Percentiles rank a stretch among this genome's conserved stretches.
Evolutionary conservation across 2,888 invertebrate species (phyloP).

Genomic region (Drosophila fungiperda): DNA sequence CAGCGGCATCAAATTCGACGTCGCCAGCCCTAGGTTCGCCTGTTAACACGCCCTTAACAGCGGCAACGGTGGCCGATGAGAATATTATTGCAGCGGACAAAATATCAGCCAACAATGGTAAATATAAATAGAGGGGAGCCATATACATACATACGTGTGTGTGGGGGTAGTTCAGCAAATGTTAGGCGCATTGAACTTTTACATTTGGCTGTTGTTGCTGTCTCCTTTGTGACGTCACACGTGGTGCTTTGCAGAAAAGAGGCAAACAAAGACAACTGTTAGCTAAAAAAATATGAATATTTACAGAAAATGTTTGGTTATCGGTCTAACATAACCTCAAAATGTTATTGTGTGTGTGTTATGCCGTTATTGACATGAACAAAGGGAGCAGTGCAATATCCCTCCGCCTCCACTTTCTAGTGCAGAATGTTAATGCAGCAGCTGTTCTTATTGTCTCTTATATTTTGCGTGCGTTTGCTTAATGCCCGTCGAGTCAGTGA

Average conservation of each 20-base stretch:
- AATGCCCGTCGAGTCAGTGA: conserved; percentile 27
- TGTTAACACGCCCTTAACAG: conserved; percentile 65
- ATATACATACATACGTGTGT: conserved; percentile 14
- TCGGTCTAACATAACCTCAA: conserved; percentile 58
- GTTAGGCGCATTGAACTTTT: conserved; percentile 70
- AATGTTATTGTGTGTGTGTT: conserved; percentile 9
- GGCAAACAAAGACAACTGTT: conserved; percentile 48
- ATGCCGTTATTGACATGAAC: conserved; percentile 20
- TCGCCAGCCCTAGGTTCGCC: conserved; percentile 70
- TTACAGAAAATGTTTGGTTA: conserved; percentile 39
- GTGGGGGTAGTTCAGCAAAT: conserved; percentile 55
- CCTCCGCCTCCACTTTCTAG: not conserved
- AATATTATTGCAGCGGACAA: conserved; percentile 80
- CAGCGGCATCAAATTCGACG: conserved; percentile 64
- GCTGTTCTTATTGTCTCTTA: conserved; percentile 45
- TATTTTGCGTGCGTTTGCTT: conserved; percentile 27
- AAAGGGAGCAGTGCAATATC: conserved; percentile 24
- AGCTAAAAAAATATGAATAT: conserved; percentile 11
- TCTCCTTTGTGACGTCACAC: conserved; percentile 65
- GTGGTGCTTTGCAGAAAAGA: conserved; percentile 5
- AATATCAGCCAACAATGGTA: conserved; percentile 83
- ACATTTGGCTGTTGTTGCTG: conserved; percentile 26
- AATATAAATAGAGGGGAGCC: conserved; percentile 41
- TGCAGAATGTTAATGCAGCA: conserved; percentile 27
- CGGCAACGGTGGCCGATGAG: conserved; percentile 67